Evolutionary conservation across 1,140 invertebrate genomes (phyloP).

Genomic region (Procambarus virginalis): DNA sequence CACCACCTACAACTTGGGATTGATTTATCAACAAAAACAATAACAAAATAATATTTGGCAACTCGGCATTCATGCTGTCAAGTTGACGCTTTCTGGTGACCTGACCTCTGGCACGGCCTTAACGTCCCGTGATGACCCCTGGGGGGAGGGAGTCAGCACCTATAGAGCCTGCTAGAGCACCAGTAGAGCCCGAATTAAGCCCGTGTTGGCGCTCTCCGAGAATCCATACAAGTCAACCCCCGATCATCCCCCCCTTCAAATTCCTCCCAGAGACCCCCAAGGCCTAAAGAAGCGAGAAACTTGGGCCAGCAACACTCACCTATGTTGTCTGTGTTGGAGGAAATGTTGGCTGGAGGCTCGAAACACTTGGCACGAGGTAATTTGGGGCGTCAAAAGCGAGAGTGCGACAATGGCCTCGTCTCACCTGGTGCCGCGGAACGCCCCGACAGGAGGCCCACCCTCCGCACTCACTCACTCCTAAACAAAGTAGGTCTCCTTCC

Average conservation of each 20-base stretch:
- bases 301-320: slow-evolving; percentile 7
- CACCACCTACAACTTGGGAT: no score
- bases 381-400: neutral
- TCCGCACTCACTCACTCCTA: slow-evolving; percentile 1
- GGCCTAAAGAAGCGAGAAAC: no score
- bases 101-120: no score
- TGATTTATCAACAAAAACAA: no score
- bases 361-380: slow-evolving; percentile 29
- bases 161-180: no score
- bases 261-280: no score
- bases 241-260: neutral
- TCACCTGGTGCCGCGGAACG: slow-evolving; percentile 42
- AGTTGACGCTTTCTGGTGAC: no score
- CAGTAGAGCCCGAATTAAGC: neutral
- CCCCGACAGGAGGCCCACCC: slow-evolving; percentile 17
- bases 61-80: no score
- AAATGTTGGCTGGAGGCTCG: slow-evolving; percentile 25
- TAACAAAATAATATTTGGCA: no score
- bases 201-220: neutral
- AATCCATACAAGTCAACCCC: slow-evolving; percentile 18
- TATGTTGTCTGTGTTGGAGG: slow-evolving; percentile 55
- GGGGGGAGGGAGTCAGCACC: no score
- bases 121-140: no score
- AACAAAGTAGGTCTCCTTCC: slow-evolving; percentile 29
- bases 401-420: slow-evolving; percentile 30